phyloP scores from a whole-genome alignment of 2,888 invertebrate species.

The Cosmopolites sordidus region DNA sequence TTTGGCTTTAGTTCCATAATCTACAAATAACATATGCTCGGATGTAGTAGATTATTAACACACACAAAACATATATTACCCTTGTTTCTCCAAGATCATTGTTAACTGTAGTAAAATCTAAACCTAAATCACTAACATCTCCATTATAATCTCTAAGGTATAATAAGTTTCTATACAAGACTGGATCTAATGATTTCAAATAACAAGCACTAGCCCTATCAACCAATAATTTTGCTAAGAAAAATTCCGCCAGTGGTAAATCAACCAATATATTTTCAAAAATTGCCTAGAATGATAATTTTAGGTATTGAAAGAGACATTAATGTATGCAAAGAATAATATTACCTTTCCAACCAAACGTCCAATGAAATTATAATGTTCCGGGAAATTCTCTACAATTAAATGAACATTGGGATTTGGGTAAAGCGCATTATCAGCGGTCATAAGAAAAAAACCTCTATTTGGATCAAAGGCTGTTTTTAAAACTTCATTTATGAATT shows the following conservation, averaged over 20 bases:
- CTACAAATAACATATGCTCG: slow-evolving; percentile 42
- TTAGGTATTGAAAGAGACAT: too few species aligned
- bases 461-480: slow-evolving; percentile 97
- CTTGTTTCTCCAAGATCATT: slow-evolving; percentile 71
- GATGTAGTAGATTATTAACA: too few species aligned
- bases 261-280: slow-evolving; percentile 77
- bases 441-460: slow-evolving; percentile 84
- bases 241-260: slow-evolving; percentile 92
- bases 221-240: slow-evolving; percentile 81
- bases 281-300: slow-evolving; percentile 70
- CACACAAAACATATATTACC: slow-evolving; percentile 11
- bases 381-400: slow-evolving; percentile 77
- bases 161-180: slow-evolving; percentile 84
- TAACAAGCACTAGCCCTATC: slow-evolving; percentile 80
- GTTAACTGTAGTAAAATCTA: slow-evolving; percentile 90
- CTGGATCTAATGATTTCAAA: slow-evolving; percentile 87
- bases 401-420: slow-evolving; percentile 91
- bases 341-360: slow-evolving; percentile 50
- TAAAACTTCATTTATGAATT: slow-evolving; percentile 83
- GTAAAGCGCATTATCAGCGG: slow-evolving; percentile 89
- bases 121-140: slow-evolving; percentile 81
- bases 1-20: slow-evolving; percentile 87
- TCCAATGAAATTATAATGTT: slow-evolving; percentile 93
- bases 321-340: too few species aligned
- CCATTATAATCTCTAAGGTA: slow-evolving; percentile 79